Evolutionary conservation across 2,888 invertebrate genomes (phyloP), one percentile per base, ranked within the genome.

Genomic region (Notodonta ziczac): DNA sequence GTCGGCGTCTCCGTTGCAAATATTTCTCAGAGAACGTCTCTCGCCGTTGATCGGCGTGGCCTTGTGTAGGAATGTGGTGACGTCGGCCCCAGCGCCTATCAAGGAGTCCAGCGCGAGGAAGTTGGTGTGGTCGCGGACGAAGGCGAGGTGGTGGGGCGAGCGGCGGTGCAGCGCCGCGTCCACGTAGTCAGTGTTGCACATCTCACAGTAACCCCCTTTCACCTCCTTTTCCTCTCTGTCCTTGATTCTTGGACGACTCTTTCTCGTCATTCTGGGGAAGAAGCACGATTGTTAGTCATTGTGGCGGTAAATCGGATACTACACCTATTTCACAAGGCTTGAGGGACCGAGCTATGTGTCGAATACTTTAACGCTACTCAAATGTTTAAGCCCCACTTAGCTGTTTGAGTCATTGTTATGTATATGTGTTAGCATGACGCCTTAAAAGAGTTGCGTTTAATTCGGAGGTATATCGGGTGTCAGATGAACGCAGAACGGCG

Each of bases 131-230:
- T 97, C 96, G 60, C 95, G 95, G 44, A 96, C 96, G 85, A 97
- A 96, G 69, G 95, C 95, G 60, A 95, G 89, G 87, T 97, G 97
- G 75, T 96, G 95, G 74, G 96, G 96, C 42, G 96, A 96, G 70
- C 96, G 95, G 24, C 97, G 90, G 81, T 97, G 97, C 67, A 96
- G 94, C 14, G 95, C 94, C 13, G 96, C 91, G 79, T 96, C 96
- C 63, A 94, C 94, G 86, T 97, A 97, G 77, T 96, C 96, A 57
- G 95, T 90, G 81, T 96, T 96, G 86, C 97, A 97, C 86, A 97
- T 96, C 89, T 97, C 97, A 90, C 97, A 97, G 81, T 96, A 97
- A 16, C 97, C 97, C 53, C 94, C 94, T 62, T 88, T 89, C 48
- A 78, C 78, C 66, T 91, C 92, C 66, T 88, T 88, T 59, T 91